Conservation (phyloP, 2,888 invertebrate species). For the Mythimna albipuncta region DNA sequence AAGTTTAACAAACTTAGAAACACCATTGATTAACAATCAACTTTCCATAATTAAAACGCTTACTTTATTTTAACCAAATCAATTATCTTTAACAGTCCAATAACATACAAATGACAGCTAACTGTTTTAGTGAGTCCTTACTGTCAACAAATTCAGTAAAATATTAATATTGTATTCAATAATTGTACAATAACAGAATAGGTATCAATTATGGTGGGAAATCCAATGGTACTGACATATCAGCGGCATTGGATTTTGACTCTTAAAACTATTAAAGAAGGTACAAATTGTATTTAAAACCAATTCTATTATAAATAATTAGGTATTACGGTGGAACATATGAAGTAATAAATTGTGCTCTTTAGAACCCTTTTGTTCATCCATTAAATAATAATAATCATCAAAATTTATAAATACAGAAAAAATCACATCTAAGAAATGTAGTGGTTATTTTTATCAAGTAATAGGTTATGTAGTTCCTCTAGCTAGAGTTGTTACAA, state of each 20-base stretch:
- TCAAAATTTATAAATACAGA: background rate
- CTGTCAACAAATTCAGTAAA: slow-evolving; percentile 28
- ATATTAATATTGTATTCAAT: slow-evolving; percentile 30
- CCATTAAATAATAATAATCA: slow-evolving; percentile 11
- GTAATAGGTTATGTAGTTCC: background rate
- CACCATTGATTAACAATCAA: slow-evolving; percentile 4
- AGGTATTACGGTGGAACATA: slow-evolving; percentile 34
- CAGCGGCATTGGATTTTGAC: slow-evolving; percentile 26
- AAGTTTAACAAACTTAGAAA: slow-evolving; percentile 23
- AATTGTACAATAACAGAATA: slow-evolving; percentile 20
- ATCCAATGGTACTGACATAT: slow-evolving; percentile 16
- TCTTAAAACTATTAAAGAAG: slow-evolving; percentile 48
- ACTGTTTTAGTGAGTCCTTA: slow-evolving; percentile 48
- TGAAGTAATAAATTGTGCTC: slow-evolving; percentile 15
- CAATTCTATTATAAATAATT: slow-evolving; percentile 18
- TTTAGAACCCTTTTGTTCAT: slow-evolving; percentile 20
- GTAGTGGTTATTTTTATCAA: slow-evolving; percentile 7
- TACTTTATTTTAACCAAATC: background rate
- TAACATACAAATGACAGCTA: slow-evolving; percentile 15
- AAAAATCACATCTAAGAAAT: background rate
- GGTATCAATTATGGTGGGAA: slow-evolving; percentile 36
- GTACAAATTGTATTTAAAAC: slow-evolving; percentile 46
- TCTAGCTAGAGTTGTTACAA: slow-evolving; percentile 11
- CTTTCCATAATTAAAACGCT: slow-evolving; percentile 12
- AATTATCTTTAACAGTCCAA: slow-evolving; percentile 13